Conservation (phyloP, 2,888 invertebrate species). For the Drosophila nr. fundita region DNA sequence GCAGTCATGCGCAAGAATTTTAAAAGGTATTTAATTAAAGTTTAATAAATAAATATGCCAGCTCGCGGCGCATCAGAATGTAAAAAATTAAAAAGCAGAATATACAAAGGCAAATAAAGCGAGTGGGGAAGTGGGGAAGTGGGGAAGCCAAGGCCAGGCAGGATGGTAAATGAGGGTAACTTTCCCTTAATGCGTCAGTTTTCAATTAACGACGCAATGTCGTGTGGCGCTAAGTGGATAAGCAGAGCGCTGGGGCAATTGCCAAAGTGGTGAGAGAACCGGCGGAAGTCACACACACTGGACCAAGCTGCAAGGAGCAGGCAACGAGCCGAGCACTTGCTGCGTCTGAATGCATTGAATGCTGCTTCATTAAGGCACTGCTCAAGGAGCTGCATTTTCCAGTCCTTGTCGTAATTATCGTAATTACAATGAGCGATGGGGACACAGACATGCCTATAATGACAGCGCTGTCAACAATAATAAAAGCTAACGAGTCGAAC, state of each 20-base stretch:
- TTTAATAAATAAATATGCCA: constrained; percentile 69
- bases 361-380: constrained; percentile 71
- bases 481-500: constrained; percentile 70
- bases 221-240: constrained; percentile 70
- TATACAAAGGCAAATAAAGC: constrained; percentile 38
- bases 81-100: constrained; percentile 57
- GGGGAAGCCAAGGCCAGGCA: not conserved
- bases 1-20: constrained; percentile 69
- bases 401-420: constrained; percentile 73
- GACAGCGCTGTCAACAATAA: constrained; percentile 58
- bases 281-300: constrained; percentile 18
- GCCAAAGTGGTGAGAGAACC: not conserved
- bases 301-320: constrained; percentile 1
- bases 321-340: constrained; percentile 4
- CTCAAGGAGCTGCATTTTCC: constrained; percentile 52
- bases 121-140: too few species aligned
- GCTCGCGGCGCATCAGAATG: constrained; percentile 43
- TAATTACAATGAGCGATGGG: constrained; percentile 74
- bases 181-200: constrained; percentile 72
- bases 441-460: constrained; percentile 49
- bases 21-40: constrained; percentile 78
- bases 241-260: constrained; percentile 33
- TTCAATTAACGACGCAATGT: constrained; percentile 71
- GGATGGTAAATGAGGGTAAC: constrained; percentile 15
- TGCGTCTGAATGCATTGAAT: constrained; percentile 59